phyloP scores from a whole-genome alignment of 2,797 vertebrate genomes.

The Loris lydekkerianus region DNA sequence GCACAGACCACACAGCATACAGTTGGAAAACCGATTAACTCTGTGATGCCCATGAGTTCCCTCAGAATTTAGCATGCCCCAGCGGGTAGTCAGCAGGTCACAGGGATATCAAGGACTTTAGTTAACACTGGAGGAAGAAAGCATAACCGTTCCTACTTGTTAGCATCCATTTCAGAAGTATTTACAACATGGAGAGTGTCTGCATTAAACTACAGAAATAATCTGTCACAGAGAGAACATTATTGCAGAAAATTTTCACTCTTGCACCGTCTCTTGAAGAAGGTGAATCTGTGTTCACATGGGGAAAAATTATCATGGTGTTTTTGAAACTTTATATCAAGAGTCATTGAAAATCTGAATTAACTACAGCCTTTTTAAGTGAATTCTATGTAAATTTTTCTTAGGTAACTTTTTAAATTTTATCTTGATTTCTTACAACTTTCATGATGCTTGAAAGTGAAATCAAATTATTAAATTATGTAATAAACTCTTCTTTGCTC shows the following conservation, averaged over 20 bases:
- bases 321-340: neutral
- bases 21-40: neutral
- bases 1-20: neutral
- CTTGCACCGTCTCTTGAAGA: neutral
- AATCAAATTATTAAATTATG: neutral
- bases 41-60: neutral
- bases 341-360: neutral
- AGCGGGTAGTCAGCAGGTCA: neutral
- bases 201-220: neutral
- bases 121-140: neutral
- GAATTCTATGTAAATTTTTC: neutral
- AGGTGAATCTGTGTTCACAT: neutral
- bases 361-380: neutral
- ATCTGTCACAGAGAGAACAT: neutral
- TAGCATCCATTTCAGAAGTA: neutral
- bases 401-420: neutral
- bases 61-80: neutral
- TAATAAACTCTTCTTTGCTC: neutral
- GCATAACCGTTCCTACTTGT: neutral
- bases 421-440: neutral
- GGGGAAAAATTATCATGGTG: neutral
- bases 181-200: neutral
- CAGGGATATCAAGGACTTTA: neutral
- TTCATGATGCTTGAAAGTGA: neutral
- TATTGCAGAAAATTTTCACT: neutral